Evolutionary conservation across 92 coral and sea anemone species (phyloP).

Genomic region (Micromussa lordhowensis): DNA sequence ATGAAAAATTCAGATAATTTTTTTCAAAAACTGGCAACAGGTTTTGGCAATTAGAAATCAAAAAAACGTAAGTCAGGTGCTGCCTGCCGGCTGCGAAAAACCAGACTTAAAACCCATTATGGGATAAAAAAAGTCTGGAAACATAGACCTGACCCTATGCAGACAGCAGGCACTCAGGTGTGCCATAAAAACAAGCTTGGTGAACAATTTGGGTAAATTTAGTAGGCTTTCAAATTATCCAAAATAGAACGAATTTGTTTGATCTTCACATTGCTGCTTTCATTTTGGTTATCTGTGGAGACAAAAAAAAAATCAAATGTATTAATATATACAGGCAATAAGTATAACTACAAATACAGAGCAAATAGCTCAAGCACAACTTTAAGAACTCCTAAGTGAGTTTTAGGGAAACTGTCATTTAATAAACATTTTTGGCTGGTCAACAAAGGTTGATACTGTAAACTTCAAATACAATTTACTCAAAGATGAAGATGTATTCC

Average conservation of each 20-base stretch:
- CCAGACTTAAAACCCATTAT: conserved; percentile 65
- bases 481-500: background rate
- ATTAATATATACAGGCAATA: background rate
- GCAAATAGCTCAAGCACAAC: background rate
- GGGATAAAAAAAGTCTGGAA: conserved; percentile 74
- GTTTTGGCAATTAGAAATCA: background rate
- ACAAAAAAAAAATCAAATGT: background rate
- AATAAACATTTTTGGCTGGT: too few species aligned
- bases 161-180: conserved; percentile 86
- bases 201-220: background rate
- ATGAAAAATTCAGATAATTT: background rate
- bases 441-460: too few species aligned
- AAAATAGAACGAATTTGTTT: background rate
- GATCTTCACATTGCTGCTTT: background rate
- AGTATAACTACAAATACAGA: background rate
- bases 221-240: background rate
- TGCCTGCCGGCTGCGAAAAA: conserved; percentile 92
- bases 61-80: conserved; percentile 21
- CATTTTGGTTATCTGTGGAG: background rate
- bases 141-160: conserved; percentile 89
- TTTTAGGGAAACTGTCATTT: too few species aligned
- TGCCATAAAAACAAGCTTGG: conserved; percentile 44
- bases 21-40: background rate
- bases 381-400: background rate
- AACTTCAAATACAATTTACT: background rate